Evolutionary conservation across 2,113 vertebrate species (phyloP), one percentile per base, ranked within the genome.

Genomic region (Phalacrocorax aristotelis): DNA sequence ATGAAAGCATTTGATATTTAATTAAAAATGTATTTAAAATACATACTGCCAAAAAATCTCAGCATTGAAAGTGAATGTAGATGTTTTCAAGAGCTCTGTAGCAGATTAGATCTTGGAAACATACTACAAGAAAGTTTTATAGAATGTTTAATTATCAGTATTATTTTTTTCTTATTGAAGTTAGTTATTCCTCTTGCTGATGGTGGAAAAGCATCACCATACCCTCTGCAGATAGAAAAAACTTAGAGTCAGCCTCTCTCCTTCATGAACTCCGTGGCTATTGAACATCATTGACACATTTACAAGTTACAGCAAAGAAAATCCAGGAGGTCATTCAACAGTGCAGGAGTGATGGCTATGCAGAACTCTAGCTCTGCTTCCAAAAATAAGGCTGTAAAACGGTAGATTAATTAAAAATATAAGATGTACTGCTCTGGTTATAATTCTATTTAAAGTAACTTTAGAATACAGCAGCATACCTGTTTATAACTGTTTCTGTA

Each of bases 331-430:
- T 91, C 32, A 14, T 92, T 96, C 68, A 83, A 36, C 34, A 69
- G 48, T 6, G 3, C 51, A 32, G 74, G 52, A 89, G 29, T 34
- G 51, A 83, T 55, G 34, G 77, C 40, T 93, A 34, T 48, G 49
- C 66, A 89, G 66, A 93, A 42, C 46, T 75, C 40, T 69, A 52
- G 44, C 46, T 86, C 71, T 69, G 51, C 64, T 91, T 74, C 83
- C 6, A 3, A 95, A 92, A 93, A 93, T n/a, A 60, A 83, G 78
- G 38, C 23, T 83, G 55, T 95, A 89, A 95, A 96, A 97, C 76
- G 70, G 81, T 81, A 96, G 94, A 95, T 70, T 83, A 78, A 91
- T 96, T 96, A 94, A 96, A 96, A 96, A 95, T 81, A 30, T 89
- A 83, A 95, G 83, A 93, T 83, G 80, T 83, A 83, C 30, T 40